Evolutionary conservation across 2,888 invertebrate genomes (phyloP).

Genomic region (Miltochrista miniata): DNA sequence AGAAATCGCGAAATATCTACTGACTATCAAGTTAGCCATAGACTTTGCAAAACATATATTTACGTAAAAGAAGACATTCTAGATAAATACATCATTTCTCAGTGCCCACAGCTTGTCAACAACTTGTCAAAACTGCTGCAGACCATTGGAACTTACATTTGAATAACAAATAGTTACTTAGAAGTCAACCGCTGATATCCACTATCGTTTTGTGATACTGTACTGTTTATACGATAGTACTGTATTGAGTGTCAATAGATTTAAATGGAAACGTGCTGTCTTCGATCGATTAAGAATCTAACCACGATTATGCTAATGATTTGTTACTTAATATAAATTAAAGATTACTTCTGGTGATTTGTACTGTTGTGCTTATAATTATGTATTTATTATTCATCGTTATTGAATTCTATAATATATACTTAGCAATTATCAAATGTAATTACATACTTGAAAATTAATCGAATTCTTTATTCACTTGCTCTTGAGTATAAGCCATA

Average conservation of each 20-base stretch:
- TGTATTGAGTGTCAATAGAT: conserved; percentile 41
- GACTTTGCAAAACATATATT: conserved; percentile 19
- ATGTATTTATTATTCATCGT: no score
- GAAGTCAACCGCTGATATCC: conserved; percentile 38
- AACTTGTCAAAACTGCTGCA: conserved; percentile 46
- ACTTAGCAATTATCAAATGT: no score
- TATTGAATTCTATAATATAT: no score
- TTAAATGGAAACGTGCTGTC: conserved; percentile 16
- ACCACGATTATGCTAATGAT: conserved; percentile 35
- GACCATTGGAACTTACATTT: conserved; percentile 44
- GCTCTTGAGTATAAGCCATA: no score
- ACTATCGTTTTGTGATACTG: conserved; percentile 27
- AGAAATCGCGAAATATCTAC: no score
- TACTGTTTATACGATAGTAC: conserved; percentile 10
- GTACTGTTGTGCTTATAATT: no score
- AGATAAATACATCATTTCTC: conserved; percentile 40
- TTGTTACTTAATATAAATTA: conserved; percentile 14
- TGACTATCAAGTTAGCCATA: not conserved
- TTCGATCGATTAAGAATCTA: conserved; percentile 10
- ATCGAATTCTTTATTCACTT: no score
- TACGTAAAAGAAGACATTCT: no score
- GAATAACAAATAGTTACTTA: conserved; percentile 53
- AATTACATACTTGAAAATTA: no score
- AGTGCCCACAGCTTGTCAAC: conserved; percentile 44
- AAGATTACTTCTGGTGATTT: no score